Base-by-base conservation (phyloP, 2,113 vertebrate species). In the Ranitomeya imitator region DNA sequence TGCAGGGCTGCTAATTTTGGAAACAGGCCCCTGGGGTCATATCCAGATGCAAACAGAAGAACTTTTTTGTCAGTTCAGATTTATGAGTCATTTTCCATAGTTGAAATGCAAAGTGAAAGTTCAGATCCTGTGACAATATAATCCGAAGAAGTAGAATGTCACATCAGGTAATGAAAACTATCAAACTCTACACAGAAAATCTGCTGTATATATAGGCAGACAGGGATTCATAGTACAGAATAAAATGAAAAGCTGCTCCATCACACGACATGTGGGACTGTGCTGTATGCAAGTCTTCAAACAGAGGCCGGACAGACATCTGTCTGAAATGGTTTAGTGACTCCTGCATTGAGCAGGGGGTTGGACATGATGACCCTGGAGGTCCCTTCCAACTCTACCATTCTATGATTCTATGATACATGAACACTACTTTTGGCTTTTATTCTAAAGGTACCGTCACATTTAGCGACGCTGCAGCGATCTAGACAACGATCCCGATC, bases 1-100 rank as follows among this genome's bases (percentile, higher is more conserved):
- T 52, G 60, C 31, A 52, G 81, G 1, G 16, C 18, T 52, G 61
- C 81, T 83, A 83, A 65, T 65, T 52, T 52, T 83, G 81, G 81
- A 83, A 83, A 52, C 19, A 15, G 37, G 15, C 81, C 52, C 60
- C 60, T 8, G 61, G 81, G 61, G 81, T 83, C 60, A 83, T 83
- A 65, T 65, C 61, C 81, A n/a, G 60, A 83, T 65, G 61, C 61
- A 83, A 67, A 83, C 81, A 83, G 19, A 67, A 67, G 61, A 83
- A 65, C 31, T 83, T 63, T 31, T 67, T 37, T 83, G 80, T 83
- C 81, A 67, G 37, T 37, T 67, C 37, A 45, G 18, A 82, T 82
- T 61, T 82, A 63, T 82, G 79, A 82, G 59, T 83, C 61, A 83
- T 83, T 6, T 79, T 79, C 78, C 54, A 79, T n/a, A 65, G 81